These are phyloP conservation scores for Metopia argyrocephala DNA, from an alignment of 2,888 invertebrate genomes.

Conservation along the genomic window DNA sequence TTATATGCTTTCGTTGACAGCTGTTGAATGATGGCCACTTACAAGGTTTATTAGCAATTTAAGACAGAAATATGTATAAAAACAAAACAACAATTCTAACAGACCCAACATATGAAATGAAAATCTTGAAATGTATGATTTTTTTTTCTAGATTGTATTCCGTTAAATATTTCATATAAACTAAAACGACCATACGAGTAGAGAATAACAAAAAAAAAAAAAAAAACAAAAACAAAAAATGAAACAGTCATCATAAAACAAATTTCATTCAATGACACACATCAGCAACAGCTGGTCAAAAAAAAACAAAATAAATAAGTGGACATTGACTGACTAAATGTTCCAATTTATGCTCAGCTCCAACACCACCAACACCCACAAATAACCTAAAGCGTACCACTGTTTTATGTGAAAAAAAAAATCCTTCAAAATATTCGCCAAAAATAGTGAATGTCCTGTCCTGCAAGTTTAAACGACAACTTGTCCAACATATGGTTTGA, in stretches of 20 bases:
- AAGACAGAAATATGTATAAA: constrained; percentile 40
- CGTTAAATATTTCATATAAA: constrained; percentile 16
- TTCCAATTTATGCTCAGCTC: neutral
- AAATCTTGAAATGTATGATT: constrained; percentile 46
- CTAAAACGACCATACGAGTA: neutral
- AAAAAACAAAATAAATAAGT: too few species aligned
- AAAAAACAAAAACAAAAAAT: constrained; percentile 43
- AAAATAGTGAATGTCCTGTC: neutral
- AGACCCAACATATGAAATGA: constrained; percentile 32
- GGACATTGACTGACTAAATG: constrained; percentile 39
- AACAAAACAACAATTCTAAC: constrained; percentile 6
- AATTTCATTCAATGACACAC: constrained; percentile 67
- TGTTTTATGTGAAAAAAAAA: neutral
- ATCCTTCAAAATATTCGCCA: neutral
- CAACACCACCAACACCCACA: neutral
- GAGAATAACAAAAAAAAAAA: neutral
- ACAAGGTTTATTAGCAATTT: constrained; percentile 61
- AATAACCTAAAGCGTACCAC: too few species aligned
- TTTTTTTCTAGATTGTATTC: neutral
- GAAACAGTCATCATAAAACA: constrained; percentile 65
- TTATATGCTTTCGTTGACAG: constrained; percentile 74
- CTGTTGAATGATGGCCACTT: constrained; percentile 65
- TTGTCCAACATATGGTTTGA: constrained; percentile 37
- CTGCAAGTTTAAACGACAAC: constrained; percentile 4
- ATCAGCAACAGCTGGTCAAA: constrained; percentile 69